Percentiles rank a stretch among this genome's conserved stretches.
These are phyloP conservation scores for Heliconius ismenius DNA, from an alignment of 2,888 invertebrate genomes.

Conservation along the genomic window DNA sequence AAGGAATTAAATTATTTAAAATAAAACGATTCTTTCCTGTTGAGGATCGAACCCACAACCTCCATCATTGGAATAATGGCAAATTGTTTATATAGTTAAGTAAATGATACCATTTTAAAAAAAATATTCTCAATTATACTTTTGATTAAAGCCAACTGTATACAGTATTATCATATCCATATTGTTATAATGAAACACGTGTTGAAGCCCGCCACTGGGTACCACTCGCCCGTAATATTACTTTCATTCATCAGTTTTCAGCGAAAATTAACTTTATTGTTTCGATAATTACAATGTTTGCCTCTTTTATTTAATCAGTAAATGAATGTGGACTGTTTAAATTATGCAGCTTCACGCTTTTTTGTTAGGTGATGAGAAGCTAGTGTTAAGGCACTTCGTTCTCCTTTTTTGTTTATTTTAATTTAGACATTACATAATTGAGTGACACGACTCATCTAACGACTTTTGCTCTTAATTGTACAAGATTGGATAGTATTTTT, in stretches of 20 bases:
- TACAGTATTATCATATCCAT: not conserved
- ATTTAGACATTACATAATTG: no score
- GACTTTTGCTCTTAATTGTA: no score
- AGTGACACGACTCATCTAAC: no score
- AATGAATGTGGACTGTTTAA: not conserved
- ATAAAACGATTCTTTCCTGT: no score
- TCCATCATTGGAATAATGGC: no score
- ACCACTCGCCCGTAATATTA: conserved; percentile 11
- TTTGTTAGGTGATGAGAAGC: not conserved
- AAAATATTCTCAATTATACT: not conserved
- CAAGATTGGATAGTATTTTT: no score
- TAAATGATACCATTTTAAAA: no score
- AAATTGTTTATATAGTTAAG: no score
- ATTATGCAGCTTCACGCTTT: not conserved
- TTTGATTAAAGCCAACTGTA: not conserved
- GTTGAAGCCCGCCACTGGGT: conserved; percentile 3
- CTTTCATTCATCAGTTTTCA: conserved; percentile 19
- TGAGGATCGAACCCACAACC: no score
- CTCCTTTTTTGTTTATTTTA: no score
- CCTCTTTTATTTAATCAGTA: not conserved
- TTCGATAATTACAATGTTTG: conserved; percentile 19
- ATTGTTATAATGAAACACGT: conserved; percentile 13
- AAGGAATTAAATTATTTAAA: no score
- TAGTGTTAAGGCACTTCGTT: no score
- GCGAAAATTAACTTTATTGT: conserved; percentile 18